Base-by-base conservation (phyloP, 2,113 vertebrate species). In the Sinosuthora webbiana region DNA sequence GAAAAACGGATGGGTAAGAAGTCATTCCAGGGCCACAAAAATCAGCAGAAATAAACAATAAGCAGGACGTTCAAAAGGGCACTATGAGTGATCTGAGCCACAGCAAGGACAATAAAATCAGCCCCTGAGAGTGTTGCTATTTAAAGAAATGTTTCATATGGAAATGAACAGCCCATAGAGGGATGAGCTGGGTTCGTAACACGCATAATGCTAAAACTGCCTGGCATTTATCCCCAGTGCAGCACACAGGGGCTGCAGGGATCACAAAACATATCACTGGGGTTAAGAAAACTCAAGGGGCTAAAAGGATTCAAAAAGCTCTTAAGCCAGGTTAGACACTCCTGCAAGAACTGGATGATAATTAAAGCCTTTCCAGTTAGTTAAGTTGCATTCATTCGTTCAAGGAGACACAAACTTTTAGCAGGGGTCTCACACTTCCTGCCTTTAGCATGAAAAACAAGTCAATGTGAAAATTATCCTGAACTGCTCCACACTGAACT, bases 61-160 rank as follows among this genome's bases (percentile, higher is more conserved):
- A 62, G 84, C 88, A 86, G 47, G 68, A 70, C 9, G 20, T 60
- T 88, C 71, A 70, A 81, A 95, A 96, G 87, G 89, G 81, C 65
- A 78, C 73, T 4, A 6, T 31, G 76, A 39, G 56, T 78, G 77
- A 91, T 84, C 77, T 77, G 64, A 83, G 80, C 63, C 63, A 59
- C 53, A 49, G 67, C 82, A 95, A 94, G 92, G 84, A 87, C 84
- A 91, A 83, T 60, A 95, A 94, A 89, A 91, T 94, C 82, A 87
- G 57, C 62, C 70, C 53, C 65, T 33, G 87, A 95, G 78, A 91
- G 8, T 31, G 75, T 16, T 80, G 65, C 89, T 96, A 76, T 94
- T 94, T 95, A 83, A 91, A 95, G 68, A 82, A 89, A 93, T 79
- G 82, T 85, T 95, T 94, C 91, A 69, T 82, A 91, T 80, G 87